Base-by-base conservation (phyloP, 2,113 vertebrate genomes). In the Poeciliopsis occidentalis region DNA sequence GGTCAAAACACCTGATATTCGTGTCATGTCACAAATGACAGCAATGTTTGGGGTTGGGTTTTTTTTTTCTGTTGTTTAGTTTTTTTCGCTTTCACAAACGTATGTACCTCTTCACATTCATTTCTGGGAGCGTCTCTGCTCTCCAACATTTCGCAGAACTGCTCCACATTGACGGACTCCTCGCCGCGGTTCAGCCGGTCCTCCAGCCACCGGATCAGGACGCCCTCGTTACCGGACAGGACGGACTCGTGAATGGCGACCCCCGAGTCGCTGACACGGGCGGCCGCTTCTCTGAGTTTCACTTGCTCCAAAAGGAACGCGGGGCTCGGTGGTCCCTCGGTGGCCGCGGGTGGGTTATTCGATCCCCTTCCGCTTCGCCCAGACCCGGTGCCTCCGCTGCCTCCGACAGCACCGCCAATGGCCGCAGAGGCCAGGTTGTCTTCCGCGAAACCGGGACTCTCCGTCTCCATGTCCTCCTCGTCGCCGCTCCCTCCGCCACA, bases 81-180 rank as follows among this genome's bases (percentile, higher is more conserved):
- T 37, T 2, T 34, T 34, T 34, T 3, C 34, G 44, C 8, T 2
- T 44, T 2, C 4, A 19, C 4, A 0, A 30, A 2, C 7, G 2
- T 60, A 3, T 32, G 4, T 91, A 96, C 96, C 96, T 97, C 95
- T 92, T 96, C 96, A 85, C 95, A 96, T 72, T 95, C 93, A 22
- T 94, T 92, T 67, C 94, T 86, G 1, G 93, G 94, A 1, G 95
- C 96, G 74, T 96, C 95, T 60, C 95, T 93, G 89, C 94, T 96
- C 91, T 98, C 97, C 91, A 98, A 88, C 93, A 97, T 95, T 85
- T 99, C 96, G 66, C 96, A 96, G 86, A 99, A 97, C 87, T 99
- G 97, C 76, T 98, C 97, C 90, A 97, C 91, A 73, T 95, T 96
- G 75, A 99, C 96, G 15, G 94, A 92, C 88, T 96, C 96, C 67